Evolutionary conservation across 2,888 invertebrate genomes (phyloP).

Genomic region (Aspidapion aeneum): DNA sequence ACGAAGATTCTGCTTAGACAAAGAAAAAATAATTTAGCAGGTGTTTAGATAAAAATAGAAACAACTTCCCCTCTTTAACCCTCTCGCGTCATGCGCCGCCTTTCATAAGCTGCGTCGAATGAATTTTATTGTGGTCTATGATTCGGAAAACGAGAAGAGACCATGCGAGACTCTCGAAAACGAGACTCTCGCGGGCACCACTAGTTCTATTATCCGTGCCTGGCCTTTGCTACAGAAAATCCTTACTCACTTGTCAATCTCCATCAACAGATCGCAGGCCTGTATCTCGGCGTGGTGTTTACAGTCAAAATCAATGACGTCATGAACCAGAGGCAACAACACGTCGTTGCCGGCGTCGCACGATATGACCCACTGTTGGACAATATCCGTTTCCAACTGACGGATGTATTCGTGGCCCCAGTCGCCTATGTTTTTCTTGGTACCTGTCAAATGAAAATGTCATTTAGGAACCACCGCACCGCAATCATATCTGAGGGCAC

Average conservation of each 20-base stretch:
- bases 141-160: too few relatives aligned
- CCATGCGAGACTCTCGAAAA: too few relatives aligned
- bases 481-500: not conserved
- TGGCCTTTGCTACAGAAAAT: too few relatives aligned
- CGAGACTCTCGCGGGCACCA: too few relatives aligned
- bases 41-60: too few relatives aligned
- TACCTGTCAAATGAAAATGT: slow-evolving; percentile 61
- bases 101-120: too few relatives aligned
- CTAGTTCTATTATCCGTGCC: too few relatives aligned
- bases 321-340: slow-evolving; percentile 73
- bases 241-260: slow-evolving; percentile 90
- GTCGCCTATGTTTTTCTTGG: slow-evolving; percentile 83
- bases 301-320: slow-evolving; percentile 94
- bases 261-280: slow-evolving; percentile 97
- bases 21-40: too few relatives aligned
- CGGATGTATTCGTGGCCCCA: slow-evolving; percentile 99
- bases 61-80: too few relatives aligned
- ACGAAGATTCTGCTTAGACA: too few relatives aligned
- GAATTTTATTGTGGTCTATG: too few relatives aligned
- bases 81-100: too few relatives aligned
- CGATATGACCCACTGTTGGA: slow-evolving; percentile 70
- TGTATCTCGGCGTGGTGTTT: slow-evolving; percentile 98
- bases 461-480: not conserved
- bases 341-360: slow-evolving; percentile 52
- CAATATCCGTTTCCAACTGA: slow-evolving; percentile 86